phyloP scores from a whole-genome alignment of 30 jellyfish, hydroid and myxozoan genomes.

The Aurelia sp. region DNA sequence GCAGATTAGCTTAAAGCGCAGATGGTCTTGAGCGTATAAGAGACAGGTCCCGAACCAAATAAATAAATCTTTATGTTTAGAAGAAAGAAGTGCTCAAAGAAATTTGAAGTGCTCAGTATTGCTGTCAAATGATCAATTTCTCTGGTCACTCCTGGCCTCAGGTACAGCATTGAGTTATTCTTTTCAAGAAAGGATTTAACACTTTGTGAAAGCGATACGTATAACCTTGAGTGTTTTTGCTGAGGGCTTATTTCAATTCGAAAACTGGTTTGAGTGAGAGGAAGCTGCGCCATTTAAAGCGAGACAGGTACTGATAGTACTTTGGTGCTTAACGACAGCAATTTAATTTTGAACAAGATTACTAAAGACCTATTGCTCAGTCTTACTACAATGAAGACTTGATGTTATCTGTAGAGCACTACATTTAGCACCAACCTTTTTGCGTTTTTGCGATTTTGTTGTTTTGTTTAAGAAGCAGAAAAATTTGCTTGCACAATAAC shows the following conservation, averaged over 20 bases:
- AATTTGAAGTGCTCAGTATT: background rate
- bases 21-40: slow-evolving; percentile 57
- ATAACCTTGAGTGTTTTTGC: background rate
- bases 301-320: slow-evolving; percentile 31
- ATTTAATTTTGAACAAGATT: background rate
- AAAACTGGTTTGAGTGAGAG: no score
- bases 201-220: background rate
- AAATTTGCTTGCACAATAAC: no score
- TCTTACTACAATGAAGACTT: background rate
- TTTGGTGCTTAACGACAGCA: slow-evolving; percentile 34
- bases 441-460: no score
- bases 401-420: no score
- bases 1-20: slow-evolving; percentile 63
- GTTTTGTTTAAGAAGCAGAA: no score
- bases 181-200: background rate
- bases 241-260: background rate
- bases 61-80: slow-evolving; percentile 28
- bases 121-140: slow-evolving; percentile 4
- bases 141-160: background rate
- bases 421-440: no score
- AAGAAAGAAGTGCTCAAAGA: slow-evolving; percentile 27
- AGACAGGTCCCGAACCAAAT: slow-evolving; percentile 66
- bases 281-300: background rate
- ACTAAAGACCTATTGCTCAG: background rate
- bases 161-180: background rate